Evolutionary conservation across 2,113 vertebrate species (phyloP).

Genomic region (Embiotoca jacksoni): DNA sequence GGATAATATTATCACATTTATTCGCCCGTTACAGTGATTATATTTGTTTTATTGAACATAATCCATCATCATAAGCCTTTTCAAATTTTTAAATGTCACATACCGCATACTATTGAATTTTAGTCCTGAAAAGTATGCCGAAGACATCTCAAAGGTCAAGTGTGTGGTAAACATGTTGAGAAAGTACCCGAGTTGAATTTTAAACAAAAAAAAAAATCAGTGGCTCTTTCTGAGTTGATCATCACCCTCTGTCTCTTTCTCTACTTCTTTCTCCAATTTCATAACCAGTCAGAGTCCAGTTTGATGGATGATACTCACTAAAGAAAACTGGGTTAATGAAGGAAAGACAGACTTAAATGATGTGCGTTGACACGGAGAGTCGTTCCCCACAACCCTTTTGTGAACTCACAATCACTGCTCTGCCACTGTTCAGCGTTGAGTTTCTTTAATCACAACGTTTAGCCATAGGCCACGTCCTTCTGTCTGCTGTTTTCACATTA

Average conservation of each 20-base stretch:
- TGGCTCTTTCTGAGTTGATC: neutral
- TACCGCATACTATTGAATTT: neutral
- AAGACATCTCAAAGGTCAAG: slow-evolving; percentile 3
- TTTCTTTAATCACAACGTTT: slow-evolving; percentile 49
- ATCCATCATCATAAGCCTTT: slow-evolving; percentile 25
- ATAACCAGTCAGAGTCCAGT: slow-evolving; percentile 16
- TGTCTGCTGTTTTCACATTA: slow-evolving; percentile 33
- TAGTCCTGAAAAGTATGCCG: slow-evolving; percentile 4
- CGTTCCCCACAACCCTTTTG: slow-evolving; percentile 7
- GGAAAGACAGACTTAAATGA: slow-evolving; percentile 26
- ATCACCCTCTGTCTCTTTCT: neutral
- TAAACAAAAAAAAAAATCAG: neutral
- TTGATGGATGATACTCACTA: slow-evolving; percentile 47
- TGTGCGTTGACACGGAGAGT: slow-evolving; percentile 18
- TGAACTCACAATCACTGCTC: slow-evolving; percentile 39
- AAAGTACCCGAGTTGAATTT: neutral
- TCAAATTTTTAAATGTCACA: neutral
- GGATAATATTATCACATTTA: slow-evolving; percentile 2
- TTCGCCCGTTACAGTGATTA: neutral
- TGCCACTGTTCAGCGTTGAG: slow-evolving; percentile 26
- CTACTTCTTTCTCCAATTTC: slow-evolving; percentile 3
- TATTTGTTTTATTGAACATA: slow-evolving; percentile 24
- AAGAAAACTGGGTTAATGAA: slow-evolving; percentile 50
- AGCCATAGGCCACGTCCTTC: slow-evolving; percentile 11
- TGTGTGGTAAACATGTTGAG: neutral